Base-by-base conservation (phyloP, 2,888 invertebrate species). In the Cotesia congregata region DNA sequence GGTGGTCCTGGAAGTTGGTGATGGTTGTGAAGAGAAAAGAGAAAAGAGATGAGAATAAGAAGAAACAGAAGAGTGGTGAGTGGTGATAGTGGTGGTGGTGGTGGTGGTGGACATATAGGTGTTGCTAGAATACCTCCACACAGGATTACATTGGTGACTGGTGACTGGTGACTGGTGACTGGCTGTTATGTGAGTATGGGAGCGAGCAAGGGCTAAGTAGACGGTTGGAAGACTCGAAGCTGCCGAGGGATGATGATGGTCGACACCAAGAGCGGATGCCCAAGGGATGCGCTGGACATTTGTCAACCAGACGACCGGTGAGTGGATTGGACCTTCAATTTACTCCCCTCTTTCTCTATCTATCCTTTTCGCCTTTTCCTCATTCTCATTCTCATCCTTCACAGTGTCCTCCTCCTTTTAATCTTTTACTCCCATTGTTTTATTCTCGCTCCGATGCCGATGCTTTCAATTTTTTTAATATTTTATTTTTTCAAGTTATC, bases 231-330 rank as follows among this genome's bases (percentile, higher is more conserved):
- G 17, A 60, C 40, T 38, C 15, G 15, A 67, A 73, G 73, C 30
- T 30, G 30, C 30, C 67, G 65, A 41, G 65, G 74, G 70, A 70
- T 50, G 71, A 77, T 71, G 77, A 73, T 73, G 65, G 73, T 73
- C 60, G 65, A 73, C 67, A 60, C 62, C 30, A 75, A 75, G 76
- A 73, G 65, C n/a, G 77, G 81, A 81, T 81, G 81, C 86, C 86
- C 86, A 82, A 77, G 86, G 86, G 86, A 86, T 83, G 86, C 83
- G 80, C 84, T 83, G 85, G 88, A 88, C 88, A 89, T 89, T 89
- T 88, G 89, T 89, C 88, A 89, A 88, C 85, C 84, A 84, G 86
- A 86, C 86, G 86, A 86, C 85, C 84, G 84, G 82, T 83, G 87
- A 88, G 88, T 87, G 86, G 86, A 87, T 64, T 71, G 72, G 72